Base-by-base conservation (phyloP, 2,113 vertebrate species). In the Helogale parvula region DNA sequence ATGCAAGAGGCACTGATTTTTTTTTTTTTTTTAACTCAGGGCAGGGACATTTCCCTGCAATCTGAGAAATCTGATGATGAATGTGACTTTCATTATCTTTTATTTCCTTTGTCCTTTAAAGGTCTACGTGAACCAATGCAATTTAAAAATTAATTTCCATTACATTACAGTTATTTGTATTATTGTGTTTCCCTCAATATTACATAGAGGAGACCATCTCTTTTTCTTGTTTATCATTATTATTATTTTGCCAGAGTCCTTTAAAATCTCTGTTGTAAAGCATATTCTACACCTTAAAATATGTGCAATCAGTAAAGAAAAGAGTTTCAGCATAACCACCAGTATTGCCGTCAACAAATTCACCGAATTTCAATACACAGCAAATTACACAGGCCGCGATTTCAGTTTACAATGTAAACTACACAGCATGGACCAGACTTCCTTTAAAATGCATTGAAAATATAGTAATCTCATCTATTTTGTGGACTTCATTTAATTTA, bases 91-190 rank as follows among this genome's bases (percentile, higher is more conserved):
- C 92, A 89, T 94, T 97, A 90, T 69, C 63, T 94, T 86, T 94
- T 90, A 76, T 83, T 94, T 97, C 72, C 27, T 96, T 90, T 96
- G 68, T 96, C 72, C 71, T 13, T 65, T 45, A 52, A 90, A 92
- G 90, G 87, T 60, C 80, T 45, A 90, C 90, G 81, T 54, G 88
- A 77, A 81, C 50, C 47, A 35, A 15, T 88, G 60, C 38, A 90
- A 96, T 97, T 96, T 87, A 82, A 96, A 96, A 98, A 27, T 52
- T 52, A 95, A 94, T 88, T 92, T 96, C 65, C 87, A 86, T 97
- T 88, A 83, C 11, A 68, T 11, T 50, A 54, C 8, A 47, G 65
- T 81, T 80, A 85, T 90, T 89, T 87, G 80, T 85, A 93, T 63
- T 93, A 82, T 50, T 47, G 25, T 88, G 50, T 54, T 87, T 80